Evolutionary conservation across 2,113 vertebrate species (phyloP).

Genomic region (Cyanoliseus patagonus): DNA sequence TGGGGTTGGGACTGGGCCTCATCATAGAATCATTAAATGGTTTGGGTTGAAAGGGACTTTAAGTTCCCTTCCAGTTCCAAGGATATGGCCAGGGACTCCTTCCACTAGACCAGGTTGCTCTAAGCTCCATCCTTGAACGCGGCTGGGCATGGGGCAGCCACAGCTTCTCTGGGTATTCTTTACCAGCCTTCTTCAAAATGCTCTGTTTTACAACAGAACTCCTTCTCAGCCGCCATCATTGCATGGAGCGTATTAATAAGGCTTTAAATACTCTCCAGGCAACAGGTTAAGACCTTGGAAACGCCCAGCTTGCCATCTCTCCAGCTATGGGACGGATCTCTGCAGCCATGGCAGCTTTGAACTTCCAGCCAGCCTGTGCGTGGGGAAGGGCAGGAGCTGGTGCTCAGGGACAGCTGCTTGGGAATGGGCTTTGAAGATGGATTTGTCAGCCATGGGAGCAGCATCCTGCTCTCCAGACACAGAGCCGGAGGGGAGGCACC

Average conservation of each 20-base stretch:
- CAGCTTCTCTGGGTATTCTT: neutral
- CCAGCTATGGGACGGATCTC: neutral
- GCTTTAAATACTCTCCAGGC: neutral
- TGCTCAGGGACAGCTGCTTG: neutral
- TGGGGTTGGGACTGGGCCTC: neutral
- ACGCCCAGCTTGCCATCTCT: neutral
- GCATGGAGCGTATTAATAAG: neutral
- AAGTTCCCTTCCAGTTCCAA: neutral
- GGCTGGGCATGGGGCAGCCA: neutral
- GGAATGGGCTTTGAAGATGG: neutral
- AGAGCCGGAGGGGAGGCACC: fast-evolving
- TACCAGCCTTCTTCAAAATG: neutral
- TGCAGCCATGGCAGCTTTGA: neutral
- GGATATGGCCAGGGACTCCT: neutral
- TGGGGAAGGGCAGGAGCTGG: neutral
- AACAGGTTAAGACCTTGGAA: neutral
- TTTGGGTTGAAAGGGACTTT: neutral
- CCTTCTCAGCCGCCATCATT: neutral
- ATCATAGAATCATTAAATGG: neutral
- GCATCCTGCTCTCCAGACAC: neutral
- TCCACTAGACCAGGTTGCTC: neutral
- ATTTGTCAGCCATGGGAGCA: neutral
- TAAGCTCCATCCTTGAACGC: neutral
- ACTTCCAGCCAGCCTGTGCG: neutral
- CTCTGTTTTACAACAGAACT: neutral